Percentiles rank a stretch among this genome's conserved stretches.
Conservation (phyloP, 2,888 invertebrate species). For the Euplagia quadripunctaria region DNA sequence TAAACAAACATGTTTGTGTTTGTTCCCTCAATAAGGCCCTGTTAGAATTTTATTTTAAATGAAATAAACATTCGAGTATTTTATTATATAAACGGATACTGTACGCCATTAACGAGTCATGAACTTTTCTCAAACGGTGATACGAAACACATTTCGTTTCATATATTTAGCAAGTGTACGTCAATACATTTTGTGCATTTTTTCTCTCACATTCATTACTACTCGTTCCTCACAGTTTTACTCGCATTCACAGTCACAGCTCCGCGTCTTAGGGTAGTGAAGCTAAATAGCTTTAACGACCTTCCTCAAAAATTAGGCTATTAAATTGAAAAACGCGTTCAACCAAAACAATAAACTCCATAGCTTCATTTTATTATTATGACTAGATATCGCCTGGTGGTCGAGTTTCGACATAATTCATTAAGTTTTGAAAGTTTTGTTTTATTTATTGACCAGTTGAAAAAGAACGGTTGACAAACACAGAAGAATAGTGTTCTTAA, state of each 20-base stretch:
- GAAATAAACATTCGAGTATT: too few species aligned
- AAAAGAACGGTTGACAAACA: too few species aligned
- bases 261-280: not conserved
- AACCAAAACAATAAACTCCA: too few species aligned
- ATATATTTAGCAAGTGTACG: not conserved
- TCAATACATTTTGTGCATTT: not conserved
- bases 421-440: too few species aligned
- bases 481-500: too few species aligned
- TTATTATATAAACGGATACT: not conserved
- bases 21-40: not conserved
- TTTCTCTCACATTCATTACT: not conserved
- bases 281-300: not conserved
- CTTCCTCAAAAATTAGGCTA: not conserved
- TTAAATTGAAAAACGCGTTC: too few species aligned
- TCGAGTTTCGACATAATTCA: too few species aligned
- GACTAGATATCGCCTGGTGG: too few species aligned
- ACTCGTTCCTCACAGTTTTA: not conserved
- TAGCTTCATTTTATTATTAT: too few species aligned
- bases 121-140: not conserved
- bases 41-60: too few species aligned
- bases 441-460: too few species aligned
- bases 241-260: not conserved
- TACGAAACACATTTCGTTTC: not conserved
- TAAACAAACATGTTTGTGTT: not conserved
- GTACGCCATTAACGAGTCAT: not conserved